phyloP scores from a whole-genome alignment of 2,797 vertebrate species.

The Lepidocolaptes lacrymiger region DNA sequence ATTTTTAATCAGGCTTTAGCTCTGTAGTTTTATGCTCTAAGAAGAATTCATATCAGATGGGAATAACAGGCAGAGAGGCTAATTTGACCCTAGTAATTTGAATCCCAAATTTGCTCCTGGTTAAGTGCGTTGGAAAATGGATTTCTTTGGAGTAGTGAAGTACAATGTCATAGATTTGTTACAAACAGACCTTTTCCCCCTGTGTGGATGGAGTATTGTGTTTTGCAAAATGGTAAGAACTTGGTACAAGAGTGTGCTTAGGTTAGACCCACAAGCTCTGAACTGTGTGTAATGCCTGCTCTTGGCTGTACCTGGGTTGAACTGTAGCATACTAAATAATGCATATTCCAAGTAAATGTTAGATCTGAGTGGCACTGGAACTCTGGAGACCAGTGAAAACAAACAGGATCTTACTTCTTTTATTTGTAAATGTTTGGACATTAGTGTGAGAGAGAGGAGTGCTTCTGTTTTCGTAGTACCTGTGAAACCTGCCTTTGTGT shows the following conservation, averaged over 20 bases:
- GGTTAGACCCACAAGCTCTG: not conserved
- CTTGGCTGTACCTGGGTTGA: slow-evolving; percentile 12
- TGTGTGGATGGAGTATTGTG: not conserved
- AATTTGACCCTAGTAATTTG: slow-evolving; percentile 25
- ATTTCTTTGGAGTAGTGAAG: not conserved
- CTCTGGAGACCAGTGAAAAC: not conserved
- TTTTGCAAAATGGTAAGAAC: not conserved
- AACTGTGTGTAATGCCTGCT: not conserved
- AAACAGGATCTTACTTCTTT: not conserved
- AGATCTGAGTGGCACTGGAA: not conserved
- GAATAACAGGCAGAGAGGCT: not conserved
- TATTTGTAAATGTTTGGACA: not conserved
- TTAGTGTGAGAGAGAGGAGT: not conserved
- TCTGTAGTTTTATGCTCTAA: not conserved
- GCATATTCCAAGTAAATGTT: not conserved
- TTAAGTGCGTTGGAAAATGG: not conserved
- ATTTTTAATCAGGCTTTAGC: slow-evolving; percentile 2
- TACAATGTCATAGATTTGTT: not conserved
- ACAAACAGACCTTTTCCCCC: not conserved
- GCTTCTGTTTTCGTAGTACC: not conserved
- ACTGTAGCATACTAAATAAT: slow-evolving; percentile 4
- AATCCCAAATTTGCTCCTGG: not conserved
- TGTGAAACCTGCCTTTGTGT: not conserved
- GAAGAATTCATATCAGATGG: not conserved
- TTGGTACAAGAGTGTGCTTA: not conserved